These are phyloP conservation scores for Euglossa dilemma DNA, from an alignment of 1,140 invertebrate species.

Conservation along the genomic window DNA sequence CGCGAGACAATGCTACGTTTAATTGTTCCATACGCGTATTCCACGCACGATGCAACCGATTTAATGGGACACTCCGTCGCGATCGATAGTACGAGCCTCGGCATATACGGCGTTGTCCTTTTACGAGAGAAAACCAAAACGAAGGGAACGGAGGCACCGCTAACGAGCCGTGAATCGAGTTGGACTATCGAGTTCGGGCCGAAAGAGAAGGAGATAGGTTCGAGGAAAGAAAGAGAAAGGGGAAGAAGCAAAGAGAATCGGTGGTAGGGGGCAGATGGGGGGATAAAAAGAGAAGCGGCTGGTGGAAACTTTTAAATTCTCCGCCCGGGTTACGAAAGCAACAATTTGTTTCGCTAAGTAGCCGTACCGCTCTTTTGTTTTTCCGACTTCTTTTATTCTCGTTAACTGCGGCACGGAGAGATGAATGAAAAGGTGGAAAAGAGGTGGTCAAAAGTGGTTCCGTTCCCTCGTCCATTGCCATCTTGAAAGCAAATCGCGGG, in stretches of 20 bases:
- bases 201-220: conserved; percentile 31
- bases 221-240: neutral
- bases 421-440: conserved; percentile 35
- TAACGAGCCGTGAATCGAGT: conserved; percentile 80
- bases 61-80: conserved; percentile 47
- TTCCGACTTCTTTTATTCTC: conserved; percentile 79
- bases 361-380: conserved; percentile 79
- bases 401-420: conserved; percentile 38
- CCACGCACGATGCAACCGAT: conserved; percentile 53
- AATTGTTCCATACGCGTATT: conserved; percentile 50
- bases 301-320: conserved; percentile 80
- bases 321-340: conserved; percentile 75
- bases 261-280: conserved; percentile 12
- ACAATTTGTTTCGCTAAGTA: conserved; percentile 83
- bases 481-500: conserved; percentile 58
- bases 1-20: conserved; percentile 46
- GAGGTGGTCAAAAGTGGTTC: conserved; percentile 16
- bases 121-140: conserved; percentile 39
- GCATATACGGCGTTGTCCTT: conserved; percentile 47
- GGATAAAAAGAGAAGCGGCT: conserved; percentile 44
- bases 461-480: conserved; percentile 57
- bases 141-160: conserved; percentile 76
- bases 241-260: no score
- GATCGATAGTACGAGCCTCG: conserved; percentile 31
- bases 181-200: conserved; percentile 65